These are phyloP conservation scores for Danionella cerebrum DNA, from an alignment of 2,113 vertebrate species.

Conservation along the genomic window DNA sequence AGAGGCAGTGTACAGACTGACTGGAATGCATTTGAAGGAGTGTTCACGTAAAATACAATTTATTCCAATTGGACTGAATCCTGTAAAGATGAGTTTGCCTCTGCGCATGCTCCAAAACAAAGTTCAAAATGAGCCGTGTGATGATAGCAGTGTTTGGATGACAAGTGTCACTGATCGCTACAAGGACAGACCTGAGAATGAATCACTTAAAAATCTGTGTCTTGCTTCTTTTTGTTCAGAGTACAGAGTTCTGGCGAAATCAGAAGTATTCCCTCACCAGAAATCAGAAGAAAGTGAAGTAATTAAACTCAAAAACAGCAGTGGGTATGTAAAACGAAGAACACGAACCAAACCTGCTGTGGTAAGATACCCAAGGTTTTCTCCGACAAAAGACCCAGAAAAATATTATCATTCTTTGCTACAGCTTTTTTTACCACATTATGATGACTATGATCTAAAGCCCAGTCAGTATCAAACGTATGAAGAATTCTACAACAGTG, in stretches of 20 bases:
- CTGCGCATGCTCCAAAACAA: not conserved
- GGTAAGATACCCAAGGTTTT: slow-evolving; percentile 9
- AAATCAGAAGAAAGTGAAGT: not conserved
- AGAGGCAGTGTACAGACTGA: slow-evolving; percentile 21
- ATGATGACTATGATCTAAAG: not conserved
- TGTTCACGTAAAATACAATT: slow-evolving; percentile 19
- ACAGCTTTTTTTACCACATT: slow-evolving; percentile 11
- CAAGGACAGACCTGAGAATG: not conserved
- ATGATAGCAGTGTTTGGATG: slow-evolving; percentile 16
- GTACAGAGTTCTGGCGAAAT: slow-evolving; percentile 1
- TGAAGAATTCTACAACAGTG: not conserved
- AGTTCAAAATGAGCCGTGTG: not conserved
- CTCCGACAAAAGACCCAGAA: not conserved
- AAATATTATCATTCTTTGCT: slow-evolving; percentile 5
- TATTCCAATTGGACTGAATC: not conserved
- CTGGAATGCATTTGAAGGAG: slow-evolving; percentile 22
- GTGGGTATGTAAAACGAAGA: not conserved
- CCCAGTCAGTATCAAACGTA: not conserved
- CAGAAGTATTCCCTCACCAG: not conserved
- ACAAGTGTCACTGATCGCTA: slow-evolving; percentile 3
- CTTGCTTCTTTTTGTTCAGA: slow-evolving; percentile 4
- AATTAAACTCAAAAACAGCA: not conserved
- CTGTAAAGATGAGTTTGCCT: slow-evolving; percentile 3
- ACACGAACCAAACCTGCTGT: not conserved
- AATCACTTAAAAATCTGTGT: not conserved